Conservation (phyloP, 2,797 vertebrate species). For the Eulemur coronatus region DNA sequence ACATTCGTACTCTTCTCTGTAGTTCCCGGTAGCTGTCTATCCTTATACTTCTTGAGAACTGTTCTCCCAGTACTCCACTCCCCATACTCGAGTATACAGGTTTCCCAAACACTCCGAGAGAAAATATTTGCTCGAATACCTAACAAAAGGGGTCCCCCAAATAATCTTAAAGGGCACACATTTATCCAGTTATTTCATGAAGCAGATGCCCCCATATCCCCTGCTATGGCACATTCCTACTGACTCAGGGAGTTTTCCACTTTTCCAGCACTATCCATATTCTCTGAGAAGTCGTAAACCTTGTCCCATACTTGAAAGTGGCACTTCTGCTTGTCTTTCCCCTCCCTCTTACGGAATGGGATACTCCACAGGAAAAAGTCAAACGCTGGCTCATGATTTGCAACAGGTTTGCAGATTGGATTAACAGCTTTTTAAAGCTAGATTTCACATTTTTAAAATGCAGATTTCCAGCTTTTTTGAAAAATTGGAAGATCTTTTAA, state of each 20-base stretch:
- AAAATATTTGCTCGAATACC: neutral
- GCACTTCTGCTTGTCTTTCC: neutral
- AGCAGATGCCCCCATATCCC: neutral
- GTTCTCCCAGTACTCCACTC: neutral
- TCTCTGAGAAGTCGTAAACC: neutral
- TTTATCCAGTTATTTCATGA: neutral
- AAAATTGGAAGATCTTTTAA: neutral
- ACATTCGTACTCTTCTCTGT: neutral
- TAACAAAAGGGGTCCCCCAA: neutral
- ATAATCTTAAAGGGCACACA: neutral
- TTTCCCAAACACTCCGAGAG: neutral
- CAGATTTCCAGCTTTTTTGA: neutral
- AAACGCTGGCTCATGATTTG: neutral
- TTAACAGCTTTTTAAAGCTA: neutral
- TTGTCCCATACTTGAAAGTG: neutral
- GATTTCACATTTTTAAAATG: neutral
- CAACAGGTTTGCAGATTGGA: slow-evolving; percentile 11
- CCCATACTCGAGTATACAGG: neutral
- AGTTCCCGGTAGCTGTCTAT: neutral
- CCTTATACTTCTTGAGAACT: neutral
- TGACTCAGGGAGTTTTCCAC: neutral
- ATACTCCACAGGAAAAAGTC: neutral
- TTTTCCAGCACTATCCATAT: neutral
- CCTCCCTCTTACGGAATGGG: neutral
- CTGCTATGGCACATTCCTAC: neutral